Evolutionary conservation across 2,113 vertebrate genomes (phyloP).

Genomic region (Oxyruncus cristatus): DNA sequence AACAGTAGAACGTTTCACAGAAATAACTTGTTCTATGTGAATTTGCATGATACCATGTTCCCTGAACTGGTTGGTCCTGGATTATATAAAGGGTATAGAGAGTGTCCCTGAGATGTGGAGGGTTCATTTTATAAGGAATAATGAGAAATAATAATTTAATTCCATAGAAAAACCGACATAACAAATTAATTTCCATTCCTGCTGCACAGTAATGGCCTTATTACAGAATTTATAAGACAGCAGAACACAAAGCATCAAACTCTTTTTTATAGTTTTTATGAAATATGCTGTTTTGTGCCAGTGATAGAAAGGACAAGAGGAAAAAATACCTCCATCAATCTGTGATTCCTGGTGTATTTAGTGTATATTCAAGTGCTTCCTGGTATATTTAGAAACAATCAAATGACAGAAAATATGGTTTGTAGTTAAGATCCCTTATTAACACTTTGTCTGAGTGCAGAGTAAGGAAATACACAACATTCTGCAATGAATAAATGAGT

Average conservation of each 20-base stretch:
- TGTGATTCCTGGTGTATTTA: background rate
- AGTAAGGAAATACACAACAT: slow-evolving; percentile 16
- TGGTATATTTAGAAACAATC: background rate
- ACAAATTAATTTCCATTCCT: background rate
- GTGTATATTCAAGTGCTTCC: background rate
- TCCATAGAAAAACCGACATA: background rate
- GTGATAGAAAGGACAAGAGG: background rate
- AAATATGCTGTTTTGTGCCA: background rate
- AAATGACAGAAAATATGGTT: background rate
- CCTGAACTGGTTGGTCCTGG: background rate
- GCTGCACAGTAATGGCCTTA: background rate
- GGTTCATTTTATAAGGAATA: background rate
- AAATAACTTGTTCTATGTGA: background rate
- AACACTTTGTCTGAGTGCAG: slow-evolving; percentile 15
- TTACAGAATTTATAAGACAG: background rate
- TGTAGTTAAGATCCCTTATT: slow-evolving; percentile 28
- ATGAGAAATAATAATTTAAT: background rate
- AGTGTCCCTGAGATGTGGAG: background rate
- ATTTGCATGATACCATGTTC: background rate
- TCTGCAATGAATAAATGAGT: slow-evolving; percentile 58
- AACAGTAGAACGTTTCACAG: background rate
- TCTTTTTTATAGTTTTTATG: background rate
- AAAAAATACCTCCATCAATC: background rate
- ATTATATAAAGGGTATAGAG: background rate
- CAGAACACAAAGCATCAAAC: background rate